Evolutionary conservation across 2,113 vertebrate species (phyloP), one percentile per base, ranked within the genome.

Genomic region (Odontesthes bonariensis): DNA sequence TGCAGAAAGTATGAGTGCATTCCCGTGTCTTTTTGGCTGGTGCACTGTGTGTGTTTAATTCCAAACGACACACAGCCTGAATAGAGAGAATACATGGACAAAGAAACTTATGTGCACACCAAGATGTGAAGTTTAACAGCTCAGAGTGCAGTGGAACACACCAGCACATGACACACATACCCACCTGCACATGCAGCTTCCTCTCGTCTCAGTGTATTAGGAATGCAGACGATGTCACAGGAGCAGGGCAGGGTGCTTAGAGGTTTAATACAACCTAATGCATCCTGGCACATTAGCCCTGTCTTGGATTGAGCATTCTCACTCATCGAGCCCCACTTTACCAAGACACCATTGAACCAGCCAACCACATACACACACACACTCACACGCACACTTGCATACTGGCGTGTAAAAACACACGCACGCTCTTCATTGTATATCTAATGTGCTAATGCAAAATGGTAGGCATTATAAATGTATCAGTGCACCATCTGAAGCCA

Each of bases 21-120:
- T 91, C 86, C 61, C 72, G 23, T 92, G 91, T 92, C 79, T 85
- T 82, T 75, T 77, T 52, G 58, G 73, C 58, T 57, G n/a, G 72
- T 73, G 86, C 70, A 83, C 54, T 23, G 65, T 81, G 82, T 83
- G 87, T 84, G 75, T 89, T 91, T 89, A 85, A 91, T 89, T 90
- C 68, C 74, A 70, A 72, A 81, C 74, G 87, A 91, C 87, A 85
- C 79, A 53, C 60, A 65, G 66, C 46, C 79, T 69, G 47, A 83
- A 62, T 73, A 35, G 22, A 62, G 44, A 53, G 49, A 42, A 69
- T 40, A 44, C 6, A 9, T 57, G 33, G 53, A 66, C 69, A 73
- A 59, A 70, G 68, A 74, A 69, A 54, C 58, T 51, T 19, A 51
- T 11, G 8, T 55, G 23, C 64, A 71, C 67, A 68, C 67, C 51